Conservation (phyloP, 2,797 vertebrate genomes). For the Anisognathus igniventris region DNA sequence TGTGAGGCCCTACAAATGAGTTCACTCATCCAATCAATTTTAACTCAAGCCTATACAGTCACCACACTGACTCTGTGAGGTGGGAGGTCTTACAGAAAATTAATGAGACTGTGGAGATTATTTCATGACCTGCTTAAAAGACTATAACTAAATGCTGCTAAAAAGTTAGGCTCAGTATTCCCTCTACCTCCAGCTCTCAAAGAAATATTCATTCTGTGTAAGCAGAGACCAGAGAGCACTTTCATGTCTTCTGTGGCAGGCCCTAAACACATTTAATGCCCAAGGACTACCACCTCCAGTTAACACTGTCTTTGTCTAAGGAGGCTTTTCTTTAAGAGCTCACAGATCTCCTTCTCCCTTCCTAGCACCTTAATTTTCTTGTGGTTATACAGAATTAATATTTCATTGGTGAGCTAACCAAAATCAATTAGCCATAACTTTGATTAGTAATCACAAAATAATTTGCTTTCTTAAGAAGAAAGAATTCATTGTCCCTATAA, state of each 20-base stretch:
- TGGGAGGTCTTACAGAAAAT: not conserved
- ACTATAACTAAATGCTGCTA: not conserved
- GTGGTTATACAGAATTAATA: not conserved
- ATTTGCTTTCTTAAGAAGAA: not conserved
- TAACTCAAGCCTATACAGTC: not conserved
- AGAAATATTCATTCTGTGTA: not conserved
- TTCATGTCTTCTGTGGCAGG: not conserved
- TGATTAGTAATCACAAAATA: not conserved
- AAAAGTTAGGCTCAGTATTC: not conserved
- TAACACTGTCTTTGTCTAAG: not conserved
- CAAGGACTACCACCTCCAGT: not conserved
- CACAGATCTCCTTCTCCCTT: not conserved
- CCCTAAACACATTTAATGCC: not conserved
- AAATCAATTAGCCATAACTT: not conserved
- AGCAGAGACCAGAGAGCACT: not conserved
- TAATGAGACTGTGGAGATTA: not conserved
- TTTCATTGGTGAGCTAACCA: not conserved
- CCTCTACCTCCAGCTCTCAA: too few species aligned
- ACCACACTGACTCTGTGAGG: not conserved
- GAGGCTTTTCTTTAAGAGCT: not conserved
- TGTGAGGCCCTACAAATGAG: not conserved
- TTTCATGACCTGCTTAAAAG: not conserved
- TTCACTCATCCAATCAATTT: not conserved
- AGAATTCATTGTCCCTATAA: not conserved
- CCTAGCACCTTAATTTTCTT: not conserved